Base-by-base conservation (phyloP, 2,797 vertebrate genomes). In the Euthynnus affinis region DNA sequence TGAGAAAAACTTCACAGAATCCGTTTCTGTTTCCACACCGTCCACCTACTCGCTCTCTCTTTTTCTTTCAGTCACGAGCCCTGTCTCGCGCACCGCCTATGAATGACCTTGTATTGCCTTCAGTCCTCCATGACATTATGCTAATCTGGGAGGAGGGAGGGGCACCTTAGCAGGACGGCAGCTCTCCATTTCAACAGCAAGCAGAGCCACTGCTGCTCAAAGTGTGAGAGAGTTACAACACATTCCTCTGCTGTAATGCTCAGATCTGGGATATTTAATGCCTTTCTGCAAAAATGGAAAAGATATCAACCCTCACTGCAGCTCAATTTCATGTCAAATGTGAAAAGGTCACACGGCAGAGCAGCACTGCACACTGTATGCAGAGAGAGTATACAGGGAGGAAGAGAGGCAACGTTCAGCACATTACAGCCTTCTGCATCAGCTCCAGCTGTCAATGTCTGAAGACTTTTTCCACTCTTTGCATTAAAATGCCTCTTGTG, bases 61-160 rank as follows among this genome's bases (percentile, higher is more conserved):
- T n/a, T 71, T 49, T 2, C n/a, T 29, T 40, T 53, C 22, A 62
- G 23, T 27, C 18, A 17, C 18, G 34, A 61, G 32, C n/a, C 3
- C 7, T 61, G 32, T 20, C 3, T 49, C 66, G 14, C 65, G 75
- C 22, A 52, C 56, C 49, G 27, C 14, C 42, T 46, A 32, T 18
- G 40, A 37, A 49, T 71, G 82, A 84, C 74, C 79, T 84, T 75
- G 61, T 44, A 25, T 51, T 57, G 40, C 71, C 61, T 72, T 53
- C n/a, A 48, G 44, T 53, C 59, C 66, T 42, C 56, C 10, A 3
- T 75, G 27, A 64, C 68, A 76, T 52, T 48, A 72, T 66, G 70
- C 67, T 81, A 60, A 80, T 83, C 73, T 67, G 25, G 46, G 68
- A 68, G 75, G 53, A 76, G 37, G 76, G 65, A 25, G 22, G 76